Percentiles rank a stretch among this genome's conserved stretches.
Evolutionary conservation across 2,797 vertebrate genomes (phyloP).

Genomic region (Gastrophryne carolinensis): DNA sequence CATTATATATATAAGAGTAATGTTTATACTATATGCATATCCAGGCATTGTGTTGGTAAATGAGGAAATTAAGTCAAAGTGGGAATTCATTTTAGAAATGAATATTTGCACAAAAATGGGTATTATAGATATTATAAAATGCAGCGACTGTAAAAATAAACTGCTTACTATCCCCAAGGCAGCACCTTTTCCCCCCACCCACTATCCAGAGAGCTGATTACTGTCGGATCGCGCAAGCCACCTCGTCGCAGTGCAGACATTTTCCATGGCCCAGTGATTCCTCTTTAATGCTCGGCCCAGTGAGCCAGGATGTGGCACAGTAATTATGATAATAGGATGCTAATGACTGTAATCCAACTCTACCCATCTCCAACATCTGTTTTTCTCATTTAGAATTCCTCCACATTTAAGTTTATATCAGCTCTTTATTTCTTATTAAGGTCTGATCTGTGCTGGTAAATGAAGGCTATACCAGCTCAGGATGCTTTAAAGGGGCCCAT

Average conservation of each 20-base stretch:
- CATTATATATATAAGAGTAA: no score
- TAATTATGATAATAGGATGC: conserved; percentile 23
- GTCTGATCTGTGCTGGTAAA: conserved; percentile 18
- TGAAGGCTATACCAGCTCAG: no score
- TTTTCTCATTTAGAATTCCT: conserved; percentile 13
- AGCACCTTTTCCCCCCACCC: no score
- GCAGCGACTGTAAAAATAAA: no score
- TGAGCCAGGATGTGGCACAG: conserved; percentile 9
- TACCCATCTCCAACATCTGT: conserved; percentile 26
- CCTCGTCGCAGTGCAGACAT: neutral
- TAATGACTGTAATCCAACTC: conserved; percentile 27
- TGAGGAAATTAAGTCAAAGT: no score
- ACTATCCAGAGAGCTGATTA: neutral
- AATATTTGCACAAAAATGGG: no score
- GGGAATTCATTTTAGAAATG: no score
- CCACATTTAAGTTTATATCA: neutral
- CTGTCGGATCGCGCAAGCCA: neutral
- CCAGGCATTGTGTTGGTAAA: no score
- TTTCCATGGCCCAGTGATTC: conserved; percentile 3
- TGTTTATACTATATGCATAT: no score
- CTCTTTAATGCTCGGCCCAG: conserved; percentile 14
- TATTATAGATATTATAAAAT: no score
- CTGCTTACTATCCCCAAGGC: no score
- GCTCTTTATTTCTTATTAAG: neutral
- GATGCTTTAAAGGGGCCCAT: no score